Evolutionary conservation across 1,140 invertebrate genomes (phyloP).

Genomic region (Himalopsyche phryganea): DNA sequence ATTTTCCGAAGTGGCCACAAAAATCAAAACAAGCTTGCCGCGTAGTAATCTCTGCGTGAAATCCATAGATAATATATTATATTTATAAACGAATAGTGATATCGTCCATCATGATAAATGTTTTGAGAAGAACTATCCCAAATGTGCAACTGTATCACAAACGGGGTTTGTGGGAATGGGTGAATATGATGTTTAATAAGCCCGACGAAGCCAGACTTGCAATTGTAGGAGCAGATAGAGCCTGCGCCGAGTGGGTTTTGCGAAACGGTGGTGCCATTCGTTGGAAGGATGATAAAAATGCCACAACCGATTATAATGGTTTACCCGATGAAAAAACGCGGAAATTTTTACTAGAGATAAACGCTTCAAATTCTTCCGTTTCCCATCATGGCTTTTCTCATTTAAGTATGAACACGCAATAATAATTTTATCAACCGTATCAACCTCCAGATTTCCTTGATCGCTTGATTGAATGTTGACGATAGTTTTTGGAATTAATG

Average conservation of each 20-base stretch:
- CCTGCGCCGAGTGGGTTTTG: conserved; percentile 89
- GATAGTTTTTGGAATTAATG: no score
- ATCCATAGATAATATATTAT: no score
- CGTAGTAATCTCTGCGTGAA: no score
- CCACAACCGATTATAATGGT: conserved; percentile 66
- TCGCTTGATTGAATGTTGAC: no score
- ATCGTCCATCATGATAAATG: no score
- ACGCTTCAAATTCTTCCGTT: conserved; percentile 73
- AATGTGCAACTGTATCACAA: conserved; percentile 3
- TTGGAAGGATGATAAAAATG: conserved; percentile 57
- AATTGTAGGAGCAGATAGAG: conserved; percentile 74
- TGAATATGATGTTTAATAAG: conserved; percentile 59
- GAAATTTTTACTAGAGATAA: conserved; percentile 63
- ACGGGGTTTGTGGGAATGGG: conserved; percentile 49
- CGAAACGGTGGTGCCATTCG: conserved; percentile 74
- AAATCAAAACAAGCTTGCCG: no score
- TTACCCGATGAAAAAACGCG: conserved; percentile 47
- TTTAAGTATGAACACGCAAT: conserved; percentile 58
- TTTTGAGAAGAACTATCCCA: no score
- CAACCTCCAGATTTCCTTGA: no score
- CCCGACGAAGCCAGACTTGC: conserved; percentile 67
- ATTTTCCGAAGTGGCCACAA: no score
- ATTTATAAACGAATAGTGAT: no score
- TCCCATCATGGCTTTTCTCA: conserved; percentile 75
- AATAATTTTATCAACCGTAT: no score